Percentiles rank a stretch among this genome's conserved stretches.
These are phyloP conservation scores for Corythaixoides concolor DNA, from an alignment of 2,113 vertebrate species.

Conservation along the genomic window DNA sequence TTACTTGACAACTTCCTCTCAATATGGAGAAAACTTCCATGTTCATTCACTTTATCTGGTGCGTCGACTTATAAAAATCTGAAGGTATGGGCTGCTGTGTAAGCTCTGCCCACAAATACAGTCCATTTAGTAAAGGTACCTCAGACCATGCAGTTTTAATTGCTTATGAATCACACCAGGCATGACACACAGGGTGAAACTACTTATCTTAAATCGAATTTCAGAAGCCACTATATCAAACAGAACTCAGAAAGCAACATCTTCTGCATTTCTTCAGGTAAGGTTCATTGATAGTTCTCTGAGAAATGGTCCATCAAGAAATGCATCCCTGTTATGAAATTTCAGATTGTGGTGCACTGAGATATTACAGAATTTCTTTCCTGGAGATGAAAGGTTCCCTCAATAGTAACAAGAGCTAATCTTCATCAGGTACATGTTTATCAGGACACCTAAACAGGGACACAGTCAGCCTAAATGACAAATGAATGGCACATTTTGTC, in stretches of 20 bases:
- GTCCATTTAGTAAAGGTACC: neutral
- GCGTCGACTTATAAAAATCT: neutral
- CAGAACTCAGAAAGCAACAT: neutral
- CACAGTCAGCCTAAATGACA: neutral
- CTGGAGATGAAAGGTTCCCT: neutral
- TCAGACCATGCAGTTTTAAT: fast-evolving
- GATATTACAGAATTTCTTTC: neutral
- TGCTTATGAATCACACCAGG: neutral
- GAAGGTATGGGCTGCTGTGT: neutral
- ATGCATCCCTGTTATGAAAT: fast-evolving
- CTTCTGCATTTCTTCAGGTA: neutral
- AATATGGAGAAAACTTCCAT: neutral
- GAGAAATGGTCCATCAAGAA: neutral
- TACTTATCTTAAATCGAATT: neutral
- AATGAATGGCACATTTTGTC: neutral
- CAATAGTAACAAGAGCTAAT: neutral
- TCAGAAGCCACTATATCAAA: neutral
- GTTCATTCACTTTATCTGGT: neutral
- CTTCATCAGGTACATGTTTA: neutral
- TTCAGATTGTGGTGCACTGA: neutral
- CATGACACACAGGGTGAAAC: neutral
- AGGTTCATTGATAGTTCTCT: neutral
- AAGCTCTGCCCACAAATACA: no score
- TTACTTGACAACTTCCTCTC: neutral
- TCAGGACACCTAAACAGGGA: neutral